phyloP scores from a whole-genome alignment of 2,888 invertebrate genomes.

The Patella depressa region DNA sequence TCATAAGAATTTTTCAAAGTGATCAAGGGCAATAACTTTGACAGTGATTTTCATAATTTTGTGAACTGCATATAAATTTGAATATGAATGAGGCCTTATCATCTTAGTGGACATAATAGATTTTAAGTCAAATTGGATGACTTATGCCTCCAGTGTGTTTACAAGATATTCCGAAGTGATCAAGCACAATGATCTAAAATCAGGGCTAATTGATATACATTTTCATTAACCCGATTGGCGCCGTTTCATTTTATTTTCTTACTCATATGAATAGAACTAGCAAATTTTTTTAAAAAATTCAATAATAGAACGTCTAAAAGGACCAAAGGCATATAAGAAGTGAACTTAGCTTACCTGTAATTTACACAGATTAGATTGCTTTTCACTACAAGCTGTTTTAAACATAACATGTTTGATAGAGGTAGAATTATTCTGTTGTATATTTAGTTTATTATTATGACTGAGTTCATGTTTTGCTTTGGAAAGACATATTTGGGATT shows the following conservation, averaged over 20 bases:
- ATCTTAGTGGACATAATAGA: no score
- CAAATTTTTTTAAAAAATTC: background rate
- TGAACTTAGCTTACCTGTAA: slow-evolving; percentile 39
- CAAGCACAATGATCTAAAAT: no score
- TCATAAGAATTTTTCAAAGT: no score
- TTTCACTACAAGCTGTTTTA: slow-evolving; percentile 40
- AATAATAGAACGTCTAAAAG: background rate
- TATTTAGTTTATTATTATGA: slow-evolving; percentile 53
- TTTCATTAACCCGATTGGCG: background rate
- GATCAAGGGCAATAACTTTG: no score
- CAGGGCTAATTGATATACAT: background rate
- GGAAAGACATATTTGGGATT: slow-evolving; percentile 26
- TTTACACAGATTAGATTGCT: slow-evolving; percentile 40
- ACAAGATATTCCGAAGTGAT: no score
- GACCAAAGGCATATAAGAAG: no score
- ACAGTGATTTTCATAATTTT: no score
- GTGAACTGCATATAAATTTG: no score
- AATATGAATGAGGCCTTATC: no score
- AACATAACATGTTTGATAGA: slow-evolving; percentile 25
- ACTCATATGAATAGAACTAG: background rate
- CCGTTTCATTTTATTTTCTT: background rate
- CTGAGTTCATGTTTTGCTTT: slow-evolving; percentile 44
- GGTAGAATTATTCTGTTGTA: slow-evolving; percentile 12
- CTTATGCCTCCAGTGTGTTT: no score
- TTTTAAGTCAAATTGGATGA: no score